Evolutionary conservation across 2,113 vertebrate species (phyloP).

Genomic region (Sander lucioperca): DNA sequence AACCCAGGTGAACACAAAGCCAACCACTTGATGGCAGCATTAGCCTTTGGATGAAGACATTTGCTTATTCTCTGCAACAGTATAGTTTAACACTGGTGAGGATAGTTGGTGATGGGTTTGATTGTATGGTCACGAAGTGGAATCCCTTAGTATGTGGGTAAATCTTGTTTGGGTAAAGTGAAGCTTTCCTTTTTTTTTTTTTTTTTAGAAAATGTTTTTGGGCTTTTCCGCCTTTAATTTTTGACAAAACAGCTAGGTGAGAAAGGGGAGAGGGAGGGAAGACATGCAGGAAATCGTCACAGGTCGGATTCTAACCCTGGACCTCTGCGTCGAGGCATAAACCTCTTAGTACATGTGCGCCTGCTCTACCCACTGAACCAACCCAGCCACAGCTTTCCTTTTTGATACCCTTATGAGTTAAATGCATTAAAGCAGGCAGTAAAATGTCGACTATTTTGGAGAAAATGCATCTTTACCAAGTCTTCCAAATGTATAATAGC

Average conservation of each 20-base stretch:
- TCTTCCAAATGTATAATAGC: background rate
- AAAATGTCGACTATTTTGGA: background rate
- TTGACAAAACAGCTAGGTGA: too few species aligned
- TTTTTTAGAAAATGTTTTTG: too few species aligned
- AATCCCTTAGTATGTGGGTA: too few species aligned
- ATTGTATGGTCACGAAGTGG: background rate
- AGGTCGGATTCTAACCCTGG: too few species aligned
- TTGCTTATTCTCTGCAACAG: background rate
- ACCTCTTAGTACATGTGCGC: too few species aligned
- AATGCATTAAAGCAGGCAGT: conserved; percentile 53
- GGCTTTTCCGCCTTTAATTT: too few species aligned
- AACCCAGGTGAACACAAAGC: conserved; percentile 7
- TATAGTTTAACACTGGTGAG: background rate
- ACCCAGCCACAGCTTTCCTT: background rate
- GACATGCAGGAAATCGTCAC: too few species aligned
- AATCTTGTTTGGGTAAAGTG: too few species aligned
- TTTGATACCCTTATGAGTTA: conserved; percentile 6
- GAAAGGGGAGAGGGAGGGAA: too few species aligned
- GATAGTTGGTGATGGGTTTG: background rate
- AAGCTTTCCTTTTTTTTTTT: too few species aligned
- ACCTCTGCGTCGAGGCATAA: too few species aligned
- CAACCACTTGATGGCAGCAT: conserved; percentile 76
- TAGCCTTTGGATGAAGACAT: conserved; percentile 30
- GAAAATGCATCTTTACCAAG: background rate
- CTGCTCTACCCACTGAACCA: too few species aligned